Base-by-base conservation (phyloP, 2,888 invertebrate genomes). In the Xestia c-nigrum region DNA sequence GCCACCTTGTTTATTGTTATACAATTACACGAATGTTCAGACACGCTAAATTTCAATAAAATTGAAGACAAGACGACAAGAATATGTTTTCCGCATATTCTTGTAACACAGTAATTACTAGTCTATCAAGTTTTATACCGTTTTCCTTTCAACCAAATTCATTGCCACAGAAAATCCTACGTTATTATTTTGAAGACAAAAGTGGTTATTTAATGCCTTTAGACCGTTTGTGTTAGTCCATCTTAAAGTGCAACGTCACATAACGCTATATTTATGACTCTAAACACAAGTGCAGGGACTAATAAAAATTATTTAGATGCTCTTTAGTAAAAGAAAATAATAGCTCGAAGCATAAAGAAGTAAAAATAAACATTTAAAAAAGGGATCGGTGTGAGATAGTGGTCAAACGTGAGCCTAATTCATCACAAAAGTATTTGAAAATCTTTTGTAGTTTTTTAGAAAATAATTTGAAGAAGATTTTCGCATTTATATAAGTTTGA, bases 161-260 rank as follows among this genome's bases (percentile, higher is more conserved):
- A n/a, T n/a, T n/a, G n/a, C 12, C n/a, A 31, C 12, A 65, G 55
- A 55, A 75, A 55, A 75, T 7, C 4, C 21, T 16, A 16, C 46
- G n/a, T 66, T 31, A 9, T 40, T 67, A 16, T n/a, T 57, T 57
- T 43, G 14, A 52, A 63, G 19, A 61, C 43, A 12, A n/a, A 19
- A 50, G 59, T 7, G 3, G 24, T 31, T 10, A 40, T 76, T 61
- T 65, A 78, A 72, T 78, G 21, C 7, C 14, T 19, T 47, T 7
- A n/a, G 52, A 61, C 65, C 66, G 40, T 74, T 74, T 52, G n/a
- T 47, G 52, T 73, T 66, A 46, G 50, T 9, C 38, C 31, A 43
- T 80, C 63, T 67, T 80, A 74, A 67, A 80, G 80, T 79, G 80
- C 78, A 74, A 63, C 55, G 67, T 80, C 80, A 80, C 67, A 80